A percentile compares a stretch with the other conserved stretches of the same genome.
phyloP scores from a whole-genome alignment of 64 coral and sea anemone species.

The Actinia equina region DNA sequence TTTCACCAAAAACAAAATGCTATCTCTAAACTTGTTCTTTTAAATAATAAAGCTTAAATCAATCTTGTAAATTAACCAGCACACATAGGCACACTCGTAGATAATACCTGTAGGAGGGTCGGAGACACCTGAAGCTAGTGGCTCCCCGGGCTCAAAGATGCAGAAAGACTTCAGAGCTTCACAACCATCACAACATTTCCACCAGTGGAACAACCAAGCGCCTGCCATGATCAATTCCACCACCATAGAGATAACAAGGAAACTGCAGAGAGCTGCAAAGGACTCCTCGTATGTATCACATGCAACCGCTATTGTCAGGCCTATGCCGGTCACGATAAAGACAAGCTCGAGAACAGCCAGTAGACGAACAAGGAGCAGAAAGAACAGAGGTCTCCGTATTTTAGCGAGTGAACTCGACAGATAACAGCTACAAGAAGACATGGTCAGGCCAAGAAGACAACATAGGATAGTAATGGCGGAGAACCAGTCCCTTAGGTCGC shows the following conservation, averaged over 20 bases:
- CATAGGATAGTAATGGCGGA: not conserved
- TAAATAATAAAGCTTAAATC: not conserved
- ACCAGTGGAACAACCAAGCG: constrained; percentile 16
- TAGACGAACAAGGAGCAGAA: not conserved
- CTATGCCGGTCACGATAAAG: not conserved
- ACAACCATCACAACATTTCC: constrained; percentile 2
- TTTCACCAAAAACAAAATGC: no score
- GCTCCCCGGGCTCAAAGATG: constrained; percentile 4
- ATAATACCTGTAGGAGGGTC: not conserved
- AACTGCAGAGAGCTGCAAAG: not conserved
- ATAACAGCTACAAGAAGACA: not conserved
- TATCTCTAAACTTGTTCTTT: no score
- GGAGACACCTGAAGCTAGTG: not conserved
- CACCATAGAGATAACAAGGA: not conserved
- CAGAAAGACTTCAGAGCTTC: not conserved
- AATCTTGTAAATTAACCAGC: not conserved
- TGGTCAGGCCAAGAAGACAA: not conserved
- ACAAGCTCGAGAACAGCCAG: not conserved
- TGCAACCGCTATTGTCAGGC: not conserved
- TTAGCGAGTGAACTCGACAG: not conserved
- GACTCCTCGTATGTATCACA: no score
- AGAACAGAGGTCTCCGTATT: not conserved
- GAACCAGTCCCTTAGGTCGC: not conserved
- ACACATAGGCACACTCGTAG: not conserved
- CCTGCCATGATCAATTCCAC: not conserved